Evolutionary conservation across 2,113 vertebrate genomes (phyloP).

Genomic region (Chaenocephalus aceratus): DNA sequence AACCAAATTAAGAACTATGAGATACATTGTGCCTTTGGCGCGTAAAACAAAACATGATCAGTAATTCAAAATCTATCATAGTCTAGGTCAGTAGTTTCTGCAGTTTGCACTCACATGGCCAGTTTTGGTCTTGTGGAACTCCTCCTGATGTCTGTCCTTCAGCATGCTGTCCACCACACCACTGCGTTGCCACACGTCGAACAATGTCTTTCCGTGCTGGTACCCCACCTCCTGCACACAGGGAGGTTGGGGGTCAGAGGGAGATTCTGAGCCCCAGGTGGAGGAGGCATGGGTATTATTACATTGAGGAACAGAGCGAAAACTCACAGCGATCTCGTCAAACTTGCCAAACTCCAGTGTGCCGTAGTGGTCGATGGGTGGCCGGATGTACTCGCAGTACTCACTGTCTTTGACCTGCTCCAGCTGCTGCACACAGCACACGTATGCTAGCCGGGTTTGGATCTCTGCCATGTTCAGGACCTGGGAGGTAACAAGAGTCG

Average conservation of each 20-base stretch:
- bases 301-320: neutral
- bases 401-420: slow-evolving; percentile 91
- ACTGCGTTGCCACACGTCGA: slow-evolving; percentile 91
- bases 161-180: slow-evolving; percentile 93
- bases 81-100: neutral
- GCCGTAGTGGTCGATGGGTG: slow-evolving; percentile 90
- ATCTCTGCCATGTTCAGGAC: slow-evolving; percentile 98
- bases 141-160: slow-evolving; percentile 89
- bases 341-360: slow-evolving; percentile 95
- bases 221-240: slow-evolving; percentile 91
- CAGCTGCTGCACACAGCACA: slow-evolving; percentile 95
- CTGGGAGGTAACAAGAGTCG: slow-evolving; percentile 67
- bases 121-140: slow-evolving; percentile 87
- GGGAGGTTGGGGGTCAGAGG: neutral
- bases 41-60: neutral
- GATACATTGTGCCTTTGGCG: too few relatives aligned
- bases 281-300: neutral
- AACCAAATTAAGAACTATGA: too few relatives aligned
- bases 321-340: slow-evolving; percentile 92
- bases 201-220: slow-evolving; percentile 91
- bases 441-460: slow-evolving; percentile 93
- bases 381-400: slow-evolving; percentile 95
- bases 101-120: slow-evolving; percentile 83
- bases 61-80: neutral
- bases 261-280: neutral